Evolutionary conservation across 30 jellyfish, hydroid and myxozoan species (phyloP).

Genomic region (Mastigias papua): DNA sequence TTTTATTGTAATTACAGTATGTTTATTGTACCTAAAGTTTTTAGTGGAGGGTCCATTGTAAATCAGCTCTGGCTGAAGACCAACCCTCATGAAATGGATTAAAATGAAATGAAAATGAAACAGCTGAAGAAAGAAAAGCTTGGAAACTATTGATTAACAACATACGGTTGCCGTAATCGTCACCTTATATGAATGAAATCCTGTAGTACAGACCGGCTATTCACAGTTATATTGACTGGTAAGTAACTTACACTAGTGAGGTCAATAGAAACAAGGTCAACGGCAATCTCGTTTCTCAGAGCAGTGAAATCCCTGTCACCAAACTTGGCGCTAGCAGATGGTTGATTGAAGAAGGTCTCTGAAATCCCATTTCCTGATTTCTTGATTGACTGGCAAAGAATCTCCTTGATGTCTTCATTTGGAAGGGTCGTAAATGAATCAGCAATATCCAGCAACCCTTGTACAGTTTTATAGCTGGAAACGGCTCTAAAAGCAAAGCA

Average conservation of each 20-base stretch:
- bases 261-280: slow-evolving; percentile 13
- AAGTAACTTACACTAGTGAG: slow-evolving; percentile 30
- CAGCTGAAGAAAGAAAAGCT: no score
- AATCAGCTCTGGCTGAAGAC: no score
- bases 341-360: slow-evolving; percentile 59
- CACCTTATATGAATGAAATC: no score
- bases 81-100: no score
- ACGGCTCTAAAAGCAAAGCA: slow-evolving; percentile 18
- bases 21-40: no score
- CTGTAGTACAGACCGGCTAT: no score
- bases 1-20: no score
- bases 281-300: slow-evolving; percentile 28
- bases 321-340: neutral
- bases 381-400: slow-evolving; percentile 21
- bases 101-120: no score
- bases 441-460: slow-evolving; percentile 49
- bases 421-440: slow-evolving; percentile 39
- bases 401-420: neutral
- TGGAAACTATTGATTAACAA: no score
- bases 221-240: no score
- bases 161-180: no score
- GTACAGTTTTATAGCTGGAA: slow-evolving; percentile 31
- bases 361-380: slow-evolving; percentile 59
- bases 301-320: slow-evolving; percentile 33
- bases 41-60: no score